These are phyloP conservation scores for Lethenteron camtschaticum DNA, from an alignment of 2,113 vertebrate genomes.

Conservation along the genomic window DNA sequence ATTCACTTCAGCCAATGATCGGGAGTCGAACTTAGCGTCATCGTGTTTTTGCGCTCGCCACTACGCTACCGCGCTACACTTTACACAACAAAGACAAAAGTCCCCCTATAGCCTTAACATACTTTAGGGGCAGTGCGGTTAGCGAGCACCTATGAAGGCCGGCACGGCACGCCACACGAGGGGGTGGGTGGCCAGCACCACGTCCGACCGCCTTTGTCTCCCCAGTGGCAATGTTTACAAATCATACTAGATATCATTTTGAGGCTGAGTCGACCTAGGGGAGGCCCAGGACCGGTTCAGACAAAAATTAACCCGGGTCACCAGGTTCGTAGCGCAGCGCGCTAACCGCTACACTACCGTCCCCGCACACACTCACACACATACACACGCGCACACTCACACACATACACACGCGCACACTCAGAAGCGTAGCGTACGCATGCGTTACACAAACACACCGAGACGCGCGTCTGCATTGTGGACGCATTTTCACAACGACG, in stretches of 20 bases:
- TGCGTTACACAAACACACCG: background rate
- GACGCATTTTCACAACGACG: background rate
- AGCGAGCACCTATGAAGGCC: no score
- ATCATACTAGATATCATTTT: background rate
- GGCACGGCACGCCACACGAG: no score
- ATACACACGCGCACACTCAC: background rate
- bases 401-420: slow-evolving; percentile 2
- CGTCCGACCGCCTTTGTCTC: background rate
- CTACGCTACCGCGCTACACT: no score
- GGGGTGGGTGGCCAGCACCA: no score
- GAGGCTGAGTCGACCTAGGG: background rate
- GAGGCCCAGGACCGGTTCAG: background rate
- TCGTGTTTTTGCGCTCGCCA: no score
- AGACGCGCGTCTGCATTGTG: background rate
- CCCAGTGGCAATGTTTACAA: background rate
- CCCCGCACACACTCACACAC: background rate
- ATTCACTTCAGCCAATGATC: no score
- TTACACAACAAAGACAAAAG: no score
- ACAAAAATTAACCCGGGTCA: background rate
- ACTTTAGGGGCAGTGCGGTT: no score
- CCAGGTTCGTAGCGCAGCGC: background rate
- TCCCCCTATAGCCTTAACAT: no score
- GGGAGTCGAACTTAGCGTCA: no score
- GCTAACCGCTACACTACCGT: background rate
- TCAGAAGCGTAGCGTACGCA: background rate